These are phyloP conservation scores for Drosophila testacea DNA, from an alignment of 2,888 invertebrate species.

Conservation along the genomic window DNA sequence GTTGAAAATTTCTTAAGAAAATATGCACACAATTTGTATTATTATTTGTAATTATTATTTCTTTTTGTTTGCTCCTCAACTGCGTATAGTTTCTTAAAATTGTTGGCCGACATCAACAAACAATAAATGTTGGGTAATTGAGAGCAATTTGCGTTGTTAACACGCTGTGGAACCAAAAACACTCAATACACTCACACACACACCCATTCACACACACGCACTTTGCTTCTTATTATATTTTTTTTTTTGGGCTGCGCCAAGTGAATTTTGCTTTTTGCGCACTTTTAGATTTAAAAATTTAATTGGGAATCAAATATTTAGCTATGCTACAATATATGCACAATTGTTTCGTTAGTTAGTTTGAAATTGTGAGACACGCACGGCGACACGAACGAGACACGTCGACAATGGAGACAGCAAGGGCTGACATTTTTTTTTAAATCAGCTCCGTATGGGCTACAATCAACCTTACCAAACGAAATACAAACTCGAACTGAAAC, in stretches of 20 bases:
- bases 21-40: constrained; percentile 22
- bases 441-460: constrained; percentile 14
- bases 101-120: constrained; percentile 10
- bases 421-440: constrained; percentile 34
- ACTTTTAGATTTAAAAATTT: constrained; percentile 34
- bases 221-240: constrained; percentile 59
- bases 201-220: constrained; percentile 59
- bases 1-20: constrained; percentile 49
- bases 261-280: constrained; percentile 52
- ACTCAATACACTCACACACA: constrained; percentile 41
- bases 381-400: constrained; percentile 60
- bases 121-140: constrained; percentile 19
- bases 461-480: constrained; percentile 84
- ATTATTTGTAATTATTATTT: constrained; percentile 14
- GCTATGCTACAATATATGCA: constrained; percentile 12
- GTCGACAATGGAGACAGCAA: constrained; percentile 67
- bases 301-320: constrained; percentile 4
- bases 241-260: constrained; percentile 64
- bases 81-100: not conserved
- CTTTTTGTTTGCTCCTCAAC: not conserved
- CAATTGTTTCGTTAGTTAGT: constrained; percentile 50
- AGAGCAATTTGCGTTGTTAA: constrained; percentile 36
- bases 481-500: constrained; percentile 85
- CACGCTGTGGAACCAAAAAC: constrained; percentile 25
- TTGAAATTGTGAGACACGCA: constrained; percentile 44